These are phyloP conservation scores for Heliothis subflexa DNA, from an alignment of 1,140 invertebrate species.

Conservation along the genomic window DNA sequence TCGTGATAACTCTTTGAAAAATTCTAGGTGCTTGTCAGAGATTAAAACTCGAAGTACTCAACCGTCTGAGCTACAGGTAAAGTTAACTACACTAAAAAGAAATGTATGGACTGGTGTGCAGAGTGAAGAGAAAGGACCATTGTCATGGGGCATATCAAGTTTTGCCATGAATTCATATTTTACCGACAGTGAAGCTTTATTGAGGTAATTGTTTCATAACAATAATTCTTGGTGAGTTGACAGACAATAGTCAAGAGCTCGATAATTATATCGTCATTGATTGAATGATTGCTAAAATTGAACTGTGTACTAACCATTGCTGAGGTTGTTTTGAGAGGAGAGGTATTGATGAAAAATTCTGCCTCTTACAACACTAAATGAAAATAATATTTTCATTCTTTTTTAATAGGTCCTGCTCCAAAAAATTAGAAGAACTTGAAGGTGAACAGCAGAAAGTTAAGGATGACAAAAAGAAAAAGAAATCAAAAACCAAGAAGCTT, in stretches of 20 bases:
- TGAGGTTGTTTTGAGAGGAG: no score
- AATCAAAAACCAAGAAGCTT: constrained; percentile 83
- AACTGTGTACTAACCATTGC: no score
- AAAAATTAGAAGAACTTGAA: constrained; percentile 86
- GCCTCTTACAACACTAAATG: not conserved
- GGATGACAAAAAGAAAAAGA: constrained; percentile 84
- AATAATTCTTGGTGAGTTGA: no score
- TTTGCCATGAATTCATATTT: constrained; percentile 86
- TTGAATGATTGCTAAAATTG: no score
- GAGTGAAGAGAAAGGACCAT: constrained; percentile 81
- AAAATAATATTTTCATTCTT: constrained; percentile 18
- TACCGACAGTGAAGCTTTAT: constrained; percentile 85
- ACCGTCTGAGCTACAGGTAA: constrained; percentile 86
- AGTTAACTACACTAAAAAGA: constrained; percentile 86
- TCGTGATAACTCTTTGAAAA: not conserved
- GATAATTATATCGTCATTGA: no score
- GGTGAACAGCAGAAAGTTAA: constrained; percentile 76
- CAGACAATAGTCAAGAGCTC: no score
- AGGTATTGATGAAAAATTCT: no score
- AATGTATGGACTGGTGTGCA: constrained; percentile 87
- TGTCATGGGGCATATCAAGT: constrained; percentile 88
- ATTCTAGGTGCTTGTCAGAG: constrained; percentile 76
- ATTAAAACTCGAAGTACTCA: constrained; percentile 76
- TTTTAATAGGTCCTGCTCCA: constrained; percentile 84
- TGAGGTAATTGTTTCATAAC: constrained; percentile 71